Percentiles rank a stretch among this genome's conserved stretches.
phyloP scores from a whole-genome alignment of 2,797 vertebrate genomes.

The Muscicapa comitata region DNA sequence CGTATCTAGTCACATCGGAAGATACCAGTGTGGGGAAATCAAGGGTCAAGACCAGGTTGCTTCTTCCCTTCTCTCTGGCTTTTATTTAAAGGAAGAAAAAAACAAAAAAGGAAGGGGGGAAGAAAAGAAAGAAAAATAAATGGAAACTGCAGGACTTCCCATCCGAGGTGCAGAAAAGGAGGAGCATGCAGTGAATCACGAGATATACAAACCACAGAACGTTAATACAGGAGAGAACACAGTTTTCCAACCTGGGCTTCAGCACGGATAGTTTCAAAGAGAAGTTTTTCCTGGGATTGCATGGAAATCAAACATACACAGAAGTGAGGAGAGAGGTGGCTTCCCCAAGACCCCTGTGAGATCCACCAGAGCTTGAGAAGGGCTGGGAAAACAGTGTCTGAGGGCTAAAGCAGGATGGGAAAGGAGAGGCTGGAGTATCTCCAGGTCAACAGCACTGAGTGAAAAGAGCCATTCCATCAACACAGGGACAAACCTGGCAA shows the following conservation, averaged over 20 bases:
- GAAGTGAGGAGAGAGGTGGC: constrained; percentile 39
- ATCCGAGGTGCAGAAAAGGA: constrained; percentile 57
- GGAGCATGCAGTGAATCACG: constrained; percentile 73
- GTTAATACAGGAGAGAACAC: constrained; percentile 79
- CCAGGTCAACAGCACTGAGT: background rate
- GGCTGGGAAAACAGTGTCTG: background rate
- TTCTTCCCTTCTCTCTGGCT: constrained; percentile 41
- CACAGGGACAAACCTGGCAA: background rate
- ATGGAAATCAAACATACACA: constrained; percentile 77
- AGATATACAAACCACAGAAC: constrained; percentile 75
- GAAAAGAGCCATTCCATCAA: constrained; percentile 14
- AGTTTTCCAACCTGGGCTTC: constrained; percentile 89
- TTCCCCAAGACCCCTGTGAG: background rate
- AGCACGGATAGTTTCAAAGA: constrained; percentile 91
- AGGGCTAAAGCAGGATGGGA: background rate
- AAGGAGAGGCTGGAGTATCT: constrained; percentile 9
- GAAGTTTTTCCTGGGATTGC: constrained; percentile 89
- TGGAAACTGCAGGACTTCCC: constrained; percentile 49
- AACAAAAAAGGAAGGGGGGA: rapidly evolving
- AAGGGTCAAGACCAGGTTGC: constrained; percentile 20
- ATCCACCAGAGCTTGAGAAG: background rate
- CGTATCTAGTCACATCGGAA: constrained; percentile 56
- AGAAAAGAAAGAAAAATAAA: constrained; percentile 43
- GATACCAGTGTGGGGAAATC: constrained; percentile 54
- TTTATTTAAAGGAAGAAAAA: constrained; percentile 1